Evolutionary conservation across 2,888 invertebrate genomes (phyloP).

Genomic region (Prenolepis imparis): DNA sequence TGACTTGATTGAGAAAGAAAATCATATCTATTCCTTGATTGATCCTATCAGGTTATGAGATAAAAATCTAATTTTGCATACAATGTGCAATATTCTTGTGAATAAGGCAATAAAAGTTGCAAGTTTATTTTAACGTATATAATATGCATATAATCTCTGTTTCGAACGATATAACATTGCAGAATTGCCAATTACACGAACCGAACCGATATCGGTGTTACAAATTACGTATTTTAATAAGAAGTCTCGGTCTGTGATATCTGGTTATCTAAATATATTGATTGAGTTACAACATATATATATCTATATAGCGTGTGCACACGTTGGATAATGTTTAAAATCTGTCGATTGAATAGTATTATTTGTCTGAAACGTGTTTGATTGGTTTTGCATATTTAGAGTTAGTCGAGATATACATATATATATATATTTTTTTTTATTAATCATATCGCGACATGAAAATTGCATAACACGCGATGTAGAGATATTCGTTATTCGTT

Average conservation of each 20-base stretch:
- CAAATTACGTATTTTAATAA: constrained; percentile 15
- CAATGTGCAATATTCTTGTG: neutral
- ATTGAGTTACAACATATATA: constrained; percentile 9
- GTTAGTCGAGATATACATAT: neutral
- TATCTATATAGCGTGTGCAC: neutral
- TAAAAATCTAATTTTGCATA: constrained; percentile 17
- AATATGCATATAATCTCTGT: constrained; percentile 1
- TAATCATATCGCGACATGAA: neutral
- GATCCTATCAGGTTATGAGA: neutral
- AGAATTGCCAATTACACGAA: neutral
- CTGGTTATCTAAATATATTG: constrained; percentile 36
- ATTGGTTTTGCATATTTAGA: constrained; percentile 36
- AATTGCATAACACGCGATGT: constrained; percentile 22
- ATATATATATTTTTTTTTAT: constrained; percentile 13
- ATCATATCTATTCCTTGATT: constrained; percentile 15
- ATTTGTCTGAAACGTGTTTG: constrained; percentile 18
- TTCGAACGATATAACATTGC: neutral
- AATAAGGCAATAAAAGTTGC: constrained; percentile 8
- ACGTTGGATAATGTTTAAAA: constrained; percentile 1
- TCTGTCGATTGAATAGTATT: neutral
- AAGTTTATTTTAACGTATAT: constrained; percentile 16
- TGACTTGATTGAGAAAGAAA: neutral
- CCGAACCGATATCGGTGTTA: neutral
- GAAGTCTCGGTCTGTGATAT: neutral
- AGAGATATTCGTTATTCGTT: constrained; percentile 13